Conservation (phyloP, 2,888 invertebrate genomes). For the Callyntrura guangdongensis region DNA sequence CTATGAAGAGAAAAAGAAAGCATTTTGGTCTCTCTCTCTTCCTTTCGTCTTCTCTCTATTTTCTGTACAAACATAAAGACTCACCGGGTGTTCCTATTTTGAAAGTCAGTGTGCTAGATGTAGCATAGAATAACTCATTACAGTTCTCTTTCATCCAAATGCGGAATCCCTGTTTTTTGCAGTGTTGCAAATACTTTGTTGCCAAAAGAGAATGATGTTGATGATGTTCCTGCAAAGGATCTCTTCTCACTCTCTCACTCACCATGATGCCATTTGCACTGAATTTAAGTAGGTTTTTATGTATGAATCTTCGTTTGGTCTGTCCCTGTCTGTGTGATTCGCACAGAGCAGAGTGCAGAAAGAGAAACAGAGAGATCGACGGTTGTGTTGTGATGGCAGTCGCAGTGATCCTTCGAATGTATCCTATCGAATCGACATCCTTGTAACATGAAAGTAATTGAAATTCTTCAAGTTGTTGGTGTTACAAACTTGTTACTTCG, state of each 20-base stretch:
- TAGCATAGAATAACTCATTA: conserved; percentile 49
- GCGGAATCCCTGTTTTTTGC: conserved; percentile 20
- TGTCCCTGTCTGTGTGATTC: conserved; percentile 8
- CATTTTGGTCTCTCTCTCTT: not conserved
- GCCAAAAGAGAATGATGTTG: conserved; percentile 20
- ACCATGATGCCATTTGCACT: conserved; percentile 56
- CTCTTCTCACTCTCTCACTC: conserved; percentile 56
- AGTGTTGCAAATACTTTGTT: conserved; percentile 21
- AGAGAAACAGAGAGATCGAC: not conserved
- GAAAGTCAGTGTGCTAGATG: conserved; percentile 32
- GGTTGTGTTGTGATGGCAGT: not conserved
- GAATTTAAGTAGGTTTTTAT: conserved; percentile 36
- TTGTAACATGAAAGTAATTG: conserved; percentile 76
- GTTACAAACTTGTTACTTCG: conserved; percentile 80
- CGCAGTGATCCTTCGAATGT: conserved; percentile 32
- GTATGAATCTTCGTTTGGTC: not conserved
- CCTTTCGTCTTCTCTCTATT: not conserved
- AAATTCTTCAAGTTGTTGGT: conserved; percentile 80
- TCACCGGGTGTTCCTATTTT: not conserved
- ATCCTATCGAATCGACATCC: conserved; percentile 67
- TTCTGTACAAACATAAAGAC: not conserved
- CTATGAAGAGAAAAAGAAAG: conserved; percentile 26
- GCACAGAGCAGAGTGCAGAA: not conserved
- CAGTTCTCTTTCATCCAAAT: conserved; percentile 38
- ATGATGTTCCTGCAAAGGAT: conserved; percentile 34